phyloP scores from a whole-genome alignment of 2,113 vertebrate genomes.

The Noturus placidus region DNA sequence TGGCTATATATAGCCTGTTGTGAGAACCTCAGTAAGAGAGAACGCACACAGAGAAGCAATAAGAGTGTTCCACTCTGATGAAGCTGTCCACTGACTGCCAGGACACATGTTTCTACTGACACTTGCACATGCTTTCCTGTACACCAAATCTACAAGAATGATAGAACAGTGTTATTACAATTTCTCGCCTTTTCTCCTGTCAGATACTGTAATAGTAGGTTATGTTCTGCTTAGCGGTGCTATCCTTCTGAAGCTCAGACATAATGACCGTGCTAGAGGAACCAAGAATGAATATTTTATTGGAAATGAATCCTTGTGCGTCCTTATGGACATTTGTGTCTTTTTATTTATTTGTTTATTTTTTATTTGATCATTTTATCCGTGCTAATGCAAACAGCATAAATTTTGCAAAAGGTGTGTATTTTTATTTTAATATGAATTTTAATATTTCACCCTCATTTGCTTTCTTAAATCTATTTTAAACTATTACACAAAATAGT shows the following conservation, averaged over 20 bases:
- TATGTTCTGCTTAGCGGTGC: slow-evolving; percentile 26
- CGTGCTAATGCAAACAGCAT: no score
- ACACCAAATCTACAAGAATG: slow-evolving; percentile 20
- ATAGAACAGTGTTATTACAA: slow-evolving; percentile 44
- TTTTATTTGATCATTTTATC: no score
- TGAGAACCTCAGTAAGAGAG: slow-evolving; percentile 1
- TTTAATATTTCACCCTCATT: no score
- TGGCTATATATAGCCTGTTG: background rate
- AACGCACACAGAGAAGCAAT: background rate
- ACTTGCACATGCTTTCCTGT: slow-evolving; percentile 33
- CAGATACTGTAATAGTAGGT: slow-evolving; percentile 28
- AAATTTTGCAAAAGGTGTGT: no score
- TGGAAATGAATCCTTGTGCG: background rate
- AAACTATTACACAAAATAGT: no score
- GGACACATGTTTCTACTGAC: slow-evolving; percentile 29
- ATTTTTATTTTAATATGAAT: no score
- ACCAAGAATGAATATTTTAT: background rate
- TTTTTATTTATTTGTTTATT: no score
- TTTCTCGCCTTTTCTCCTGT: slow-evolving; percentile 37
- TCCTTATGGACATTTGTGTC: no score
- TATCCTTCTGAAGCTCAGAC: slow-evolving; percentile 27
- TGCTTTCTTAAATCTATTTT: no score
- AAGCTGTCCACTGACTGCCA: slow-evolving; percentile 36
- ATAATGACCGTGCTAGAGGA: background rate
- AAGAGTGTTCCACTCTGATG: slow-evolving; percentile 33